Percentiles rank a stretch among this genome's conserved stretches.
phyloP scores from a whole-genome alignment of 2,888 invertebrate genomes.

The Teleiodes luculella region DNA sequence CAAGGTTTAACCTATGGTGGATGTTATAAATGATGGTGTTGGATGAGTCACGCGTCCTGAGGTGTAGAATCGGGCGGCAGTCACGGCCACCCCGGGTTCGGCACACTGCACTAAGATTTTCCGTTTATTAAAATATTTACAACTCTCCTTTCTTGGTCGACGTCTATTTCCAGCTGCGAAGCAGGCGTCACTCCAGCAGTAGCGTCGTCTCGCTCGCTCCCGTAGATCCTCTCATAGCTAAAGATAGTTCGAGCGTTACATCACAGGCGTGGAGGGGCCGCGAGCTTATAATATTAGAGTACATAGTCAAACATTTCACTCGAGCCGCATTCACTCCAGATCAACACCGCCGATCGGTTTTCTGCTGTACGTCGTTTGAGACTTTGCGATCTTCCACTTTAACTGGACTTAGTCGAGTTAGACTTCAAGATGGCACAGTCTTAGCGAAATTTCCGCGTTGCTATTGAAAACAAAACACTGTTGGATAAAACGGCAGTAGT shows the following conservation, averaged over 20 bases:
- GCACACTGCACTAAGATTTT: slow-evolving; percentile 76
- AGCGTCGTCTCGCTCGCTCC: slow-evolving; percentile 54
- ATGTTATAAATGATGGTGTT: slow-evolving; percentile 3
- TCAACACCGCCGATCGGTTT: slow-evolving; percentile 58
- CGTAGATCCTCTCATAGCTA: slow-evolving; percentile 49
- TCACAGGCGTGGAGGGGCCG: slow-evolving; percentile 72
- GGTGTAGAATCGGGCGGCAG: slow-evolving; percentile 48
- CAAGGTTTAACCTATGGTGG: slow-evolving; percentile 28
- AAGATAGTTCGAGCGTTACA: slow-evolving; percentile 73
- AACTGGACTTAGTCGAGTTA: slow-evolving; percentile 23
- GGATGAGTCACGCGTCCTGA: slow-evolving; percentile 40
- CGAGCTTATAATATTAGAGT: slow-evolving; percentile 77
- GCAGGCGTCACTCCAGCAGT: slow-evolving; percentile 59
- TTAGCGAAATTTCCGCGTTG: slow-evolving; percentile 18
- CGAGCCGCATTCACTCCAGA: slow-evolving; percentile 69
- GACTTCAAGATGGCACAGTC: slow-evolving; percentile 7
- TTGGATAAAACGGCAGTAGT: too few relatives aligned
- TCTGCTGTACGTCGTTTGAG: slow-evolving; percentile 52
- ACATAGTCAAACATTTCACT: slow-evolving; percentile 75
- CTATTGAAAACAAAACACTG: slow-evolving; percentile 14
- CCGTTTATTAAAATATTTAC: slow-evolving; percentile 78
- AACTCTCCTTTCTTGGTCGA: slow-evolving; percentile 81
- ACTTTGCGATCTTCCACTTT: slow-evolving; percentile 36
- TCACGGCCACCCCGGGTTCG: slow-evolving; percentile 72
- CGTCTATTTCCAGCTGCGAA: slow-evolving; percentile 76